phyloP scores from a whole-genome alignment of 2,113 vertebrate species.

The Cyprinodon tularosa region DNA sequence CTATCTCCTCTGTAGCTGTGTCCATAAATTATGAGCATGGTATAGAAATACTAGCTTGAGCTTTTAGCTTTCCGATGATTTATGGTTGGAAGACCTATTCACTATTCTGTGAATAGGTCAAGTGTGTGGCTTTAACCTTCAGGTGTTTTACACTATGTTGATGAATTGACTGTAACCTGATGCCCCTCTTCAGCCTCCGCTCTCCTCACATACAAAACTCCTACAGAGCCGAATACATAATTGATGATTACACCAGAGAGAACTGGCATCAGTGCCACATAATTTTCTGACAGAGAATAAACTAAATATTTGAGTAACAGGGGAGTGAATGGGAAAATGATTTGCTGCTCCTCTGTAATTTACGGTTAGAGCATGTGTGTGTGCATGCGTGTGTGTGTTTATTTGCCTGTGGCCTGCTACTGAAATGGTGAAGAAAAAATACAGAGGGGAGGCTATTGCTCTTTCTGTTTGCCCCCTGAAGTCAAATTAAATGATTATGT shows the following conservation, averaged over 20 bases:
- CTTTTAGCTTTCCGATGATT: constrained; percentile 39
- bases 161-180: constrained; percentile 35
- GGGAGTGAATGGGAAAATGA: constrained; percentile 53
- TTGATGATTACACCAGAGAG: constrained; percentile 56
- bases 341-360: constrained; percentile 65
- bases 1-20: constrained; percentile 17
- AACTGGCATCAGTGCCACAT: constrained; percentile 51
- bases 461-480: constrained; percentile 35
- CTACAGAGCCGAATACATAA: constrained; percentile 34
- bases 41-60: constrained; percentile 30
- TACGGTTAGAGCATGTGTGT: constrained; percentile 33
- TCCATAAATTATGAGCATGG: constrained; percentile 44
- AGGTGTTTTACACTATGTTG: constrained; percentile 41
- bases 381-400: constrained; percentile 10
- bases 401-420: constrained; percentile 39
- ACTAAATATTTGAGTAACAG: constrained; percentile 59
- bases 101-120: constrained; percentile 42
- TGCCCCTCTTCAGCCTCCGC: constrained; percentile 14
- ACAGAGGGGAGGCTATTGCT: constrained; percentile 1
- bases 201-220: constrained; percentile 23
- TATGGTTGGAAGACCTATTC: constrained; percentile 32
- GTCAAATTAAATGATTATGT: constrained; percentile 48
- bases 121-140: constrained; percentile 32
- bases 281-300: constrained; percentile 50
- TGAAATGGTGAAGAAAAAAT: constrained; percentile 37